A percentile compares a stretch with the other conserved stretches of the same genome.
These are phyloP conservation scores for Laticauda colubrina DNA, from an alignment of 2,113 vertebrate species.

Conservation along the genomic window DNA sequence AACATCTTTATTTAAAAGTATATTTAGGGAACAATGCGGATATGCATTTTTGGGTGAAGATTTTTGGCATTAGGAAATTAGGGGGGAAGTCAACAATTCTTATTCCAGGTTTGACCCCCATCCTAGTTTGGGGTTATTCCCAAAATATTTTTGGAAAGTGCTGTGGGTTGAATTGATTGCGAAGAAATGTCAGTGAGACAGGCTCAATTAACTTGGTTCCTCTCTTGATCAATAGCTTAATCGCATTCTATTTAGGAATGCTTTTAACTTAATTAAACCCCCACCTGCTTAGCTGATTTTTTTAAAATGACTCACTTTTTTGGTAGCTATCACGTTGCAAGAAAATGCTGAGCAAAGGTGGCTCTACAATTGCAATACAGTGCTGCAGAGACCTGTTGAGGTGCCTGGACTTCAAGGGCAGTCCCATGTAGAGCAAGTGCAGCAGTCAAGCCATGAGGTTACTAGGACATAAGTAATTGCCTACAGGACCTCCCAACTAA, in stretches of 20 bases:
- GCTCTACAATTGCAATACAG: neutral
- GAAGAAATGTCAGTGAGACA: conserved; percentile 64
- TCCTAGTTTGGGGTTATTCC: neutral
- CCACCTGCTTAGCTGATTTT: conserved; percentile 3
- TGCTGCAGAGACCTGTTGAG: neutral
- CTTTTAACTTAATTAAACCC: conserved; percentile 66
- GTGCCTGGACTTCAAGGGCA: neutral
- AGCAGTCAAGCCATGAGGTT: neutral
- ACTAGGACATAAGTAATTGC: neutral
- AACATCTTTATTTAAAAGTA: conserved; percentile 54
- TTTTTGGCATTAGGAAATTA: conserved; percentile 54
- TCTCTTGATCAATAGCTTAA: conserved; percentile 66
- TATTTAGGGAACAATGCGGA: conserved; percentile 37
- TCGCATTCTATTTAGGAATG: conserved; percentile 62
- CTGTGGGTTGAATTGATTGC: conserved; percentile 60
- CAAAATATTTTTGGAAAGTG: conserved; percentile 58
- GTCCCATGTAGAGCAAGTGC: neutral
- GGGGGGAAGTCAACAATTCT: conserved; percentile 61
- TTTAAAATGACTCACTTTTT: neutral
- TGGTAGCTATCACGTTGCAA: conserved; percentile 44
- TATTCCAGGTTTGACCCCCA: conserved; percentile 59
- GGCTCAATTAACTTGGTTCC: conserved; percentile 63
- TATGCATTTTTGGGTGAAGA: conserved; percentile 33
- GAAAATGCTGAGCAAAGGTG: conserved; percentile 29
- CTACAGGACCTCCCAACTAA: neutral